Conservation (phyloP, 2,888 invertebrate species). For the Cosmopolites sordidus region DNA sequence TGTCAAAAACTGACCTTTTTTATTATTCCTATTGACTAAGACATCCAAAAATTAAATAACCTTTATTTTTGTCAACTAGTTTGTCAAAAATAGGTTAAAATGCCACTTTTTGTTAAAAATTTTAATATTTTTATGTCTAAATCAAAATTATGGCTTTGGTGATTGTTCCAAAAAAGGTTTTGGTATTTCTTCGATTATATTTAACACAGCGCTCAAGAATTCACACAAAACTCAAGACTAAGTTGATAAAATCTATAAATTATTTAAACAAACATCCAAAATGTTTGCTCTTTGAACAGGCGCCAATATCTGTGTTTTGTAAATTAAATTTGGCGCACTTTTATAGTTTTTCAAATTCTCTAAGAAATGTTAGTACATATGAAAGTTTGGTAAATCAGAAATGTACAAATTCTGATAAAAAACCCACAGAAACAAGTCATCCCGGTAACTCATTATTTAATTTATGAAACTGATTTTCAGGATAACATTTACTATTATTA, state of each 20-base stretch:
- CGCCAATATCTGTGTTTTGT: conserved; percentile 2
- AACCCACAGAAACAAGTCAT: neutral
- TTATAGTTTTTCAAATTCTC: conserved; percentile 11
- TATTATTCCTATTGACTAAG: too few species aligned
- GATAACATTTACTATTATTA: too few species aligned
- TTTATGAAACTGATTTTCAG: too few species aligned
- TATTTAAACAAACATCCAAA: neutral
- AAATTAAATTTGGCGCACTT: conserved; percentile 18
- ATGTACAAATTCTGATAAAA: neutral
- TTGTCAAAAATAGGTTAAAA: too few species aligned
- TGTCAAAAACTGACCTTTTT: too few species aligned
- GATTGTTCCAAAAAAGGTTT: neutral
- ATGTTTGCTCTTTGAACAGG: neutral
- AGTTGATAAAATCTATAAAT: neutral
- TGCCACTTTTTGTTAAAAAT: too few species aligned
- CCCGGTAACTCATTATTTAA: conserved; percentile 1
- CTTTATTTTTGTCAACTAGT: too few species aligned
- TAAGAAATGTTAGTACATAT: conserved; percentile 19
- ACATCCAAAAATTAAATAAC: too few species aligned
- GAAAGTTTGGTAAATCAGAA: conserved; percentile 25
- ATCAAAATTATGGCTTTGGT: neutral
- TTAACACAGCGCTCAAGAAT: neutral
- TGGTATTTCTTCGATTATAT: neutral
- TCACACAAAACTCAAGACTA: neutral
- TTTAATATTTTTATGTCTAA: too few species aligned